A percentile compares a stretch with the other conserved stretches of the same genome.
phyloP scores from a whole-genome alignment of 2,888 invertebrate genomes.

The Zygaena filipendulae region DNA sequence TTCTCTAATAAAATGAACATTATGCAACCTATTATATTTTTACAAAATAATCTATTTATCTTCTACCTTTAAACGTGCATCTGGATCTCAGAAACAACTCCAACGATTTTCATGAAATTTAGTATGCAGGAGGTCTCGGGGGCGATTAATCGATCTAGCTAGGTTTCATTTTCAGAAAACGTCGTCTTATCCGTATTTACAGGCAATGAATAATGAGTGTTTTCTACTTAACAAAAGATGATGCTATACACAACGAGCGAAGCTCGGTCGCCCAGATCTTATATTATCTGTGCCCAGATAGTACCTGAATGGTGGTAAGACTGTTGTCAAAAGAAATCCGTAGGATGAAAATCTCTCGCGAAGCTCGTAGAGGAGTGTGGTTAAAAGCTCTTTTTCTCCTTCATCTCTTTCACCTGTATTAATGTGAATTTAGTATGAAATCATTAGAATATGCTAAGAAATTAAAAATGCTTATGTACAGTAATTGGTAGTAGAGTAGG shows the following conservation, averaged over 20 bases:
- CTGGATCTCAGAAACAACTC: neutral
- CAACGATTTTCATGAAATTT: no score
- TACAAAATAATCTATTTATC: no score
- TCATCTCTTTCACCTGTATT: constrained; percentile 50
- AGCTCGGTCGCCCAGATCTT: no score
- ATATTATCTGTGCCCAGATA: no score
- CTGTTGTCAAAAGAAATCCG: constrained; percentile 67
- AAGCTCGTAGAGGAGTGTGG: constrained; percentile 69
- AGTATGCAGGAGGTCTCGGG: no score
- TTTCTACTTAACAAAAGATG: neutral
- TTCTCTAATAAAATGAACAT: no score
- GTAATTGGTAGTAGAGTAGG: neutral
- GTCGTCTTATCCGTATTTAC: no score
- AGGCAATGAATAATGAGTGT: neutral
- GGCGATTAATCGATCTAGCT: no score
- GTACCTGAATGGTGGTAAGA: constrained; percentile 69
- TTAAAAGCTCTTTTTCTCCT: constrained; percentile 66
- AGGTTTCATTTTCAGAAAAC: no score
- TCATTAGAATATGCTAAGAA: constrained; percentile 5
- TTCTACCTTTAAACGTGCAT: neutral
- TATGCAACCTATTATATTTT: no score
- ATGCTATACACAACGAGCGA: no score
- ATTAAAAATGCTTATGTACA: neutral
- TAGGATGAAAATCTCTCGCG: constrained; percentile 68
- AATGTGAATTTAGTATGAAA: constrained; percentile 1